Base-by-base conservation (phyloP, 2,113 vertebrate species). In the Ahaetulla prasina region DNA sequence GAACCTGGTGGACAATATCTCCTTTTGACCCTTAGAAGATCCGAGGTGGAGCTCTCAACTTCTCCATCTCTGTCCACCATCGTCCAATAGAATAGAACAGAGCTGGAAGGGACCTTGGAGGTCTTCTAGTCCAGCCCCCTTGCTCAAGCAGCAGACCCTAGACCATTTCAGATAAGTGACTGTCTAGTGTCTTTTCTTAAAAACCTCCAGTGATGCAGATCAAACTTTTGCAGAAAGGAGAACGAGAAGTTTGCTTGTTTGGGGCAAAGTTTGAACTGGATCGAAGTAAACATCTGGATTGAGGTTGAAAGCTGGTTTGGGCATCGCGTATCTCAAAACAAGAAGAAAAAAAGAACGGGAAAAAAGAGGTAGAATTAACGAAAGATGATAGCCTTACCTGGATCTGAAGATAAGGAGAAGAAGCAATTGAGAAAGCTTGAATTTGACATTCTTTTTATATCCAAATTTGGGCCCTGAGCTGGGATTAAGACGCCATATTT, bases 361-460 rank as follows among this genome's bases (percentile, higher is more conserved):
- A 18, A 0, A 55, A 35, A 74, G n/a, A 18, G 68, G 1, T 16
- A 23, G 11, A 49, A 50, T 35, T 1, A 63, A 50, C 20, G 0
- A 68, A 50, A 20, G 45, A 23, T 30, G 1, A 50, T 22, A 25
- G 0, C 27, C 91, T 89, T 92, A 92, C 87, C 87, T 47, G 39
- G 20, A 30, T n/a, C 18, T 80, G 63, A 1, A 55, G 84, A 80
- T 12, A n/a, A 27, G 45, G 20, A 2, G 11, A 16, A 35, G 45
- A 18, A 84, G 27, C 8, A 8, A 5, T 0, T 80, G 3, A 47
- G 50, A n/a, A 35, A 18, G 0, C 1, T 18, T 11, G 25, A 2
- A 27, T 16, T 16, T 27, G 5, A 7, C 5, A 6, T 16, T 55
- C 63, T 43, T 92, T 92, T 89, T 92, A 92, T 92, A 92, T 30